These are phyloP conservation scores for Hoplodrina ambigua DNA, from an alignment of 2,888 invertebrate genomes.

Conservation along the genomic window DNA sequence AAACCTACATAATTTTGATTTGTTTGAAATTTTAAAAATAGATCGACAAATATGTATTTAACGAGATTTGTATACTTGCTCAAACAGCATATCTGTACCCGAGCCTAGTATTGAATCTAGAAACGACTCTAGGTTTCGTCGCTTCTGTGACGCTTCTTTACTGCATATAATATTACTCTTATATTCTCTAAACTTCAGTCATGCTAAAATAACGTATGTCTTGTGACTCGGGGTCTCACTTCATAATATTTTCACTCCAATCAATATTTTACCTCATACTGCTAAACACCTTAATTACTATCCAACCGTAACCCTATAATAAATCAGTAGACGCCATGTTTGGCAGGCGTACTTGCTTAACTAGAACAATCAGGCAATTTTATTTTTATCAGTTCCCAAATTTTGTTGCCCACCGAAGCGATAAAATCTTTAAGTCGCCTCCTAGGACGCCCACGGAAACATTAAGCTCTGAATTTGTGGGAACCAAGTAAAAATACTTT, in stretches of 20 bases:
- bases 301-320: constrained; percentile 8
- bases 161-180: too few species aligned
- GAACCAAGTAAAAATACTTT: constrained; percentile 27
- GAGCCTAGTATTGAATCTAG: too few species aligned
- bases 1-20: too few species aligned
- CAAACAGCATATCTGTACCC: too few species aligned
- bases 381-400: constrained; percentile 57
- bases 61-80: too few species aligned
- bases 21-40: too few species aligned
- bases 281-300: constrained; percentile 1
- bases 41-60: too few species aligned
- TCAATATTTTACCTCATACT: not conserved
- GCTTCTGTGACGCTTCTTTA: too few species aligned
- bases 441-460: constrained; percentile 33
- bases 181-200: too few species aligned
- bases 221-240: not conserved
- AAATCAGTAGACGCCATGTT: constrained; percentile 29
- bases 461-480: constrained; percentile 46
- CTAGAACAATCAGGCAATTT: constrained; percentile 42
- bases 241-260: not conserved
- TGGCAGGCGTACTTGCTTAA: constrained; percentile 21
- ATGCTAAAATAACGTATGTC: too few species aligned
- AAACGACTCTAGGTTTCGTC: too few species aligned
- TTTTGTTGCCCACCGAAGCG: constrained; percentile 47
- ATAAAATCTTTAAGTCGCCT: constrained; percentile 51